Evolutionary conservation across 2,888 invertebrate genomes (phyloP).

Genomic region (Biston stratarius): DNA sequence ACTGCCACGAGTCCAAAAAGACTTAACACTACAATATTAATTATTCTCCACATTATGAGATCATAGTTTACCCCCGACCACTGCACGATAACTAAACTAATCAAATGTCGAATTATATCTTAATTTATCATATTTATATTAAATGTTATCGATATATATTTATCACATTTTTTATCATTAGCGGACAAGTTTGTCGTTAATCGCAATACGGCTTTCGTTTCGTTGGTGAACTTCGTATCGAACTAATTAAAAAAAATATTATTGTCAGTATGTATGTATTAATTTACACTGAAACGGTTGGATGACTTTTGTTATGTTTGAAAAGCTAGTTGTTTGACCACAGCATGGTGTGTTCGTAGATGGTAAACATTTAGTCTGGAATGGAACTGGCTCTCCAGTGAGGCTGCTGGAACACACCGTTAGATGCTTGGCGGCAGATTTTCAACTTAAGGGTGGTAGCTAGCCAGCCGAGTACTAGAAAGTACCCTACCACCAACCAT

Average conservation of each 20-base stretch:
- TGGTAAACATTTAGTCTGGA: too few relatives aligned
- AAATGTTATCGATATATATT: conserved; percentile 59
- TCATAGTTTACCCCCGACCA: conserved; percentile 60
- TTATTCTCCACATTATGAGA: conserved; percentile 63
- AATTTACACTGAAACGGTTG: neutral
- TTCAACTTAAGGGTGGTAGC: too few relatives aligned
- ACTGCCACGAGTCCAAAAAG: conserved; percentile 58
- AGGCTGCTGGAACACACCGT: too few relatives aligned
- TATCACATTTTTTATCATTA: conserved; percentile 28
- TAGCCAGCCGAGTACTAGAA: too few relatives aligned
- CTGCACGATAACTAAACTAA: conserved; percentile 57
- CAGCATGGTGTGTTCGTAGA: too few relatives aligned
- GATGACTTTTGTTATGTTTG: too few relatives aligned
- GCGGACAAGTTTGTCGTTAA: conserved; percentile 28
- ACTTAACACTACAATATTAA: conserved; percentile 58
- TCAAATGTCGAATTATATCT: conserved; percentile 59
- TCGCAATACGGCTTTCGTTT: conserved; percentile 33
- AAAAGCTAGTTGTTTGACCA: too few relatives aligned
- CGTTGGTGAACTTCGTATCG: neutral
- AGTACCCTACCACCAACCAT: too few relatives aligned
- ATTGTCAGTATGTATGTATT: neutral
- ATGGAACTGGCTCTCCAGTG: too few relatives aligned
- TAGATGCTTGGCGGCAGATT: too few relatives aligned
- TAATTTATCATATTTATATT: conserved; percentile 63
- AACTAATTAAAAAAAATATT: neutral